Conservation (phyloP, 1,140 invertebrate genomes). For the Nymphalis io region DNA sequence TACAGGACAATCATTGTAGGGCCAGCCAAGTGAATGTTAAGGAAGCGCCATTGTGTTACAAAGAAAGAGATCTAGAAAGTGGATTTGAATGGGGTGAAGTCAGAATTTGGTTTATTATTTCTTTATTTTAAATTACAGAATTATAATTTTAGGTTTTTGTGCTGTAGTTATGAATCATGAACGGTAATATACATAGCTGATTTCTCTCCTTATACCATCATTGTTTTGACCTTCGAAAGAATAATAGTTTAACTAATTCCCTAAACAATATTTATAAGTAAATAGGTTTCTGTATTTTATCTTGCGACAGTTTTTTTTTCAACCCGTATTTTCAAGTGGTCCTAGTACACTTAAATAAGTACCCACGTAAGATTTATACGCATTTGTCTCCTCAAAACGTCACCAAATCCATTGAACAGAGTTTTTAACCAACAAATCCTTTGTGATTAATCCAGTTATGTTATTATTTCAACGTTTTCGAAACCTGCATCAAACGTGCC, state of each 20-base stretch:
- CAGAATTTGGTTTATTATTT: conserved; percentile 12
- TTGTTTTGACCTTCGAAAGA: neutral
- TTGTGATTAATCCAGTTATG: conserved; percentile 7
- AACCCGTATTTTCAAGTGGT: too few species aligned
- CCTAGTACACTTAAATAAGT: too few species aligned
- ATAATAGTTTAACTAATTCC: too few species aligned
- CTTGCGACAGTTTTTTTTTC: too few species aligned
- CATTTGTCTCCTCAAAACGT: too few species aligned
- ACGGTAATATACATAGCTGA: too few species aligned
- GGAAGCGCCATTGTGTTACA: conserved; percentile 55
- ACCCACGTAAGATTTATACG: too few species aligned
- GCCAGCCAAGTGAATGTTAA: conserved; percentile 51
- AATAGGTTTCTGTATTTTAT: too few species aligned
- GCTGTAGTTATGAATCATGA: too few species aligned
- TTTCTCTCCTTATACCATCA: neutral
- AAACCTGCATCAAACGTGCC: conserved; percentile 51
- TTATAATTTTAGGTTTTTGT: too few species aligned
- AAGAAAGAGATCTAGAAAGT: conserved; percentile 28
- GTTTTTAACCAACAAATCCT: neutral
- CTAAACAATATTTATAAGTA: too few species aligned
- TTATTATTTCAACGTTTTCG: neutral
- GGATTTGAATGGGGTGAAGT: conserved; percentile 13
- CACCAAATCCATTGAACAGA: too few species aligned
- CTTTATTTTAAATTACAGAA: neutral
- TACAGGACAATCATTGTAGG: conserved; percentile 66